Conservation (phyloP, 2,113 vertebrate species). For the Bubo scandiacus region DNA sequence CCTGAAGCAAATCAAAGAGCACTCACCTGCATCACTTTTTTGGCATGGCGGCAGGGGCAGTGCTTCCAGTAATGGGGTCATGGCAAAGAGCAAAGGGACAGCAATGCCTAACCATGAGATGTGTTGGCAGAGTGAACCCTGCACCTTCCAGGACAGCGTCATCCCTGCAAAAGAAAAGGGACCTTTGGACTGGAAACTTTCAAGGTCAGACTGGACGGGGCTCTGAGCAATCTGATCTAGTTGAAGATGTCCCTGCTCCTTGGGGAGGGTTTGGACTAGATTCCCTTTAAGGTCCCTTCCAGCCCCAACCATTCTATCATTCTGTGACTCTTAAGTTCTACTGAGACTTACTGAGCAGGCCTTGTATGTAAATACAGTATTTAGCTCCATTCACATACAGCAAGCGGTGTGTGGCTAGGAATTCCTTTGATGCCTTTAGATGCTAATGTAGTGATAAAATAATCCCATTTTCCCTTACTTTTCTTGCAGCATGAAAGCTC, state of each 20-base stretch:
- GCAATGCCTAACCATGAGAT: accelerated
- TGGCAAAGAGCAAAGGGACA: not conserved
- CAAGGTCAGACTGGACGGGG: not conserved
- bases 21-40: not conserved
- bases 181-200: not conserved
- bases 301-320: not conserved
- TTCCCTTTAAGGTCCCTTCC: not conserved
- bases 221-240: not conserved
- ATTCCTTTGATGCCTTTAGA: not conserved
- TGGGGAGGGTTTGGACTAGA: not conserved
- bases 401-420: not conserved
- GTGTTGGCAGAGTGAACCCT: not conserved
- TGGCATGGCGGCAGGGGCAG: not conserved
- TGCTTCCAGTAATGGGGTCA: not conserved
- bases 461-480: not conserved
- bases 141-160: not conserved
- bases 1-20: not conserved
- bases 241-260: not conserved
- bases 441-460: not conserved
- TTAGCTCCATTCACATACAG: not conserved
- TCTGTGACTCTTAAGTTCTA: not conserved
- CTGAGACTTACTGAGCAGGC: not conserved
- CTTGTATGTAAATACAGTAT: not conserved
- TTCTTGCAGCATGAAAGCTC: not conserved
- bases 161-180: not conserved